A percentile compares a stretch with the other conserved stretches of the same genome.
phyloP scores from a whole-genome alignment of 2,113 vertebrate genomes.

The Xiphophorus couchianus region DNA sequence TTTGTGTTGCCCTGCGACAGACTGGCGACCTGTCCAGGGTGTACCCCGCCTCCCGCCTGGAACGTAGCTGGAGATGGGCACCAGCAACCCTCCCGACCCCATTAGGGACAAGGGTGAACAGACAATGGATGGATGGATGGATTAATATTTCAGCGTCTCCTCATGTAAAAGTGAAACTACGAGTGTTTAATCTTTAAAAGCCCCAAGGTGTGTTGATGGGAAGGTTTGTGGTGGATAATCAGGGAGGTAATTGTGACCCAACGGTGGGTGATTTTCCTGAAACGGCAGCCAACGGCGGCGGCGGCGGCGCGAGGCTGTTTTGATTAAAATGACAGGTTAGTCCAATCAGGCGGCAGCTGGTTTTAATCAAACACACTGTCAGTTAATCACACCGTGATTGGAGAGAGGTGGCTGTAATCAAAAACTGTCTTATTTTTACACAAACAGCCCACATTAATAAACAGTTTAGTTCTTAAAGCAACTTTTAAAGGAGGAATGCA shows the following conservation, averaged over 20 bases:
- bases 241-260: conserved; percentile 54
- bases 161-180: conserved; percentile 30
- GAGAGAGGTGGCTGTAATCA: conserved; percentile 49
- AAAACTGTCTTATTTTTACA: conserved; percentile 32
- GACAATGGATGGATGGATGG: too few relatives aligned
- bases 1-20: too few relatives aligned
- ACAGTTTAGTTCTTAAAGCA: neutral
- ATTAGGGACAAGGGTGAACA: too few relatives aligned
- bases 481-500: neutral
- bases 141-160: conserved; percentile 37
- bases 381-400: conserved; percentile 54
- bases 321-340: conserved; percentile 64
- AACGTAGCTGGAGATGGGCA: too few relatives aligned
- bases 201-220: conserved; percentile 37
- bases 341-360: conserved; percentile 61
- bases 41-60: too few relatives aligned
- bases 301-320: conserved; percentile 22
- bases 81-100: too few relatives aligned
- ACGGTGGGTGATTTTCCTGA: conserved; percentile 65
- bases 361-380: conserved; percentile 63
- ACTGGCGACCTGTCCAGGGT: too few relatives aligned
- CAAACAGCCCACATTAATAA: conserved; percentile 25
- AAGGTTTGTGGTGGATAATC: conserved; percentile 50
- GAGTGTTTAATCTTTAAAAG: conserved; percentile 48
- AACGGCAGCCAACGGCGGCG: conserved; percentile 37